These are phyloP conservation scores for Callyntrura guangdongensis DNA, from an alignment of 2,888 invertebrate species.

Conservation along the genomic window DNA sequence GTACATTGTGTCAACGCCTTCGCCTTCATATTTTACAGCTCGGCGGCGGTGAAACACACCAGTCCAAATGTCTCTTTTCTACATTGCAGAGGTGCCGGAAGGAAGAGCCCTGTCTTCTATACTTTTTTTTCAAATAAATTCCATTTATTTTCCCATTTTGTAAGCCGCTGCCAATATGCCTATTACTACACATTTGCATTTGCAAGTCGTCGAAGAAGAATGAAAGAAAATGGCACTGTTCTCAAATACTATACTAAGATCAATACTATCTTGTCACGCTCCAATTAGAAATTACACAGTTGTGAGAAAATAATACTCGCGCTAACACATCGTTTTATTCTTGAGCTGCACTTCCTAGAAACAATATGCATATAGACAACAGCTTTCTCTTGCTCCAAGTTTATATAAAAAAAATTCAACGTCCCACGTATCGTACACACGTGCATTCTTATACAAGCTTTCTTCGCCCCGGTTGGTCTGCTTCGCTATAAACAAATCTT, in stretches of 20 bases:
- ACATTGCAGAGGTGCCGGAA: not conserved
- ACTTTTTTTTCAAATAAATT: conserved; percentile 5
- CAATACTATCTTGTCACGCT: conserved; percentile 80
- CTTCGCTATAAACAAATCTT: conserved; percentile 19
- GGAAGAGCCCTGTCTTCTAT: not conserved
- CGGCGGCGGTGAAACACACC: no score
- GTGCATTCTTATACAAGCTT: not conserved
- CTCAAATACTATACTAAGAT: conserved; percentile 44
- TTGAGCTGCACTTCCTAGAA: not conserved
- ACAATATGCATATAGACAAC: no score
- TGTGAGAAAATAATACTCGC: conserved; percentile 46
- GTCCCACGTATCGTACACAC: not conserved
- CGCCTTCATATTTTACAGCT: no score
- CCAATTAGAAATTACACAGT: conserved; percentile 77
- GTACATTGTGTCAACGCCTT: no score
- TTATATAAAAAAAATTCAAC: not conserved
- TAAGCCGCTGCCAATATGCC: conserved; percentile 10
- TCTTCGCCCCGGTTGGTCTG: not conserved
- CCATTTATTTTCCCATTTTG: conserved; percentile 17
- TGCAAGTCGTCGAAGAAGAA: not conserved
- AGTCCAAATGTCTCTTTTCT: no score
- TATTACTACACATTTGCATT: conserved; percentile 31
- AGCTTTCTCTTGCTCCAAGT: no score
- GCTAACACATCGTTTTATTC: conserved; percentile 13
- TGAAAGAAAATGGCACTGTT: not conserved